phyloP scores from a whole-genome alignment of 2,797 vertebrate species.

The Phataginus tetradactyla region DNA sequence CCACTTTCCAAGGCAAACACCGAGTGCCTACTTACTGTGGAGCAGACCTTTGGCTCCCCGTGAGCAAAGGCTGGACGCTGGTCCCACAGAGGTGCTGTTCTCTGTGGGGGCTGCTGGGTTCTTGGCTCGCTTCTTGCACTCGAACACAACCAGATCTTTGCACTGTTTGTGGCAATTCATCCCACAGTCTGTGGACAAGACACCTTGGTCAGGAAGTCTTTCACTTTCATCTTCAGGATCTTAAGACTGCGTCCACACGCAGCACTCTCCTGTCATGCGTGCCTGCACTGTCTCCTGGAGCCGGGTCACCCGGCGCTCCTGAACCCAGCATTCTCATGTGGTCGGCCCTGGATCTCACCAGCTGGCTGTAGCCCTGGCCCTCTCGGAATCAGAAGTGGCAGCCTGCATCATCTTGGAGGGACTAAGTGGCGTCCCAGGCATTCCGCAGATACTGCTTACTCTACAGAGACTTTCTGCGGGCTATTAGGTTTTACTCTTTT shows the following conservation, averaged over 20 bases:
- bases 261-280: not conserved
- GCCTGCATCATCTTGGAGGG: not conserved
- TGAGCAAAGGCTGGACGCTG: constrained; percentile 86
- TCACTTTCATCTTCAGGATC: constrained; percentile 56
- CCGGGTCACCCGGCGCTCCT: not conserved
- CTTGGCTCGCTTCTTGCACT: constrained; percentile 93
- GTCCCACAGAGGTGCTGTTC: constrained; percentile 87
- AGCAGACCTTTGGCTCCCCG: constrained; percentile 89
- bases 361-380: not conserved
- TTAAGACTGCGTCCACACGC: not conserved
- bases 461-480: not conserved
- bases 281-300: not conserved
- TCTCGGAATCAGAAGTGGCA: not conserved
- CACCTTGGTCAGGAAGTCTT: constrained; percentile 19
- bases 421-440: not conserved
- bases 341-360: not conserved
- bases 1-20: not conserved
- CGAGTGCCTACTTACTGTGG: constrained; percentile 83
- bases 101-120: constrained; percentile 74
- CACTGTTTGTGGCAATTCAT: constrained; percentile 99
- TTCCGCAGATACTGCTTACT: not conserved
- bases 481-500: not conserved
- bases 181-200: constrained; percentile 91
- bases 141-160: constrained; percentile 96
- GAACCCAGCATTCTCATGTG: not conserved